Percentiles rank a stretch among this genome's conserved stretches.
These are phyloP conservation scores for Meloidogyne hapla DNA, from an alignment of 1,140 invertebrate genomes.

Conservation along the genomic window DNA sequence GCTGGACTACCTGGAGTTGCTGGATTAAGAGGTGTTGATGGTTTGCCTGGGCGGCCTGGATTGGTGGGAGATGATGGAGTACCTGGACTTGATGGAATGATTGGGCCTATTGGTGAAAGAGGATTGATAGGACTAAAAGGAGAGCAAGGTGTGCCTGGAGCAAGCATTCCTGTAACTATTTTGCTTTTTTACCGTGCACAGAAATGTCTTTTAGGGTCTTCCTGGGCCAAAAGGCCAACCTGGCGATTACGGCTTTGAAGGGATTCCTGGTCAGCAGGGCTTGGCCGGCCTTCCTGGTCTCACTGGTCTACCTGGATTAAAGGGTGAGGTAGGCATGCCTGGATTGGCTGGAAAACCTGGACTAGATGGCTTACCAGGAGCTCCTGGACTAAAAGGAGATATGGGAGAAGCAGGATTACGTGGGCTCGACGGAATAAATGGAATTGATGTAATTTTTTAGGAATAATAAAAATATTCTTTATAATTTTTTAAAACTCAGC, in stretches of 20 bases:
- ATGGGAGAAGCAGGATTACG: conserved; percentile 43
- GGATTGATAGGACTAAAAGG: conserved; percentile 18
- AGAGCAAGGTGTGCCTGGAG: conserved; percentile 45
- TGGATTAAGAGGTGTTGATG: conserved; percentile 37
- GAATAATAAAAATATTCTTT: not conserved
- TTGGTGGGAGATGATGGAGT: conserved; percentile 26
- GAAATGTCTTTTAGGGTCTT: conserved; percentile 29
- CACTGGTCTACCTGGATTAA: conserved; percentile 42
- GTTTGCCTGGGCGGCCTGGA: conserved; percentile 44
- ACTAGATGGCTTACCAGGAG: conserved; percentile 47
- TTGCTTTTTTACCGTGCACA: not conserved
- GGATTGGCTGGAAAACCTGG: conserved; percentile 38
- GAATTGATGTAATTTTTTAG: conserved; percentile 36
- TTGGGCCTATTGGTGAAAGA: conserved; percentile 31
- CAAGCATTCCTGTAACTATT: conserved; percentile 19
- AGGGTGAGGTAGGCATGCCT: conserved; percentile 32
- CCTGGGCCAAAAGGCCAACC: conserved; percentile 39
- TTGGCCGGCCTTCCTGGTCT: conserved; percentile 28
- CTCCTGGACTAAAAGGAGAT: conserved; percentile 46
- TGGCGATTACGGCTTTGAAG: conserved; percentile 44
- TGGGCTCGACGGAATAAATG: conserved; percentile 42
- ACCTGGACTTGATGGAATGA: conserved; percentile 17
- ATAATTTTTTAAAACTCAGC: no score
- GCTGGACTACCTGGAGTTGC: conserved; percentile 35
- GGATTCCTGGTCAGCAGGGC: conserved; percentile 40